Conservation (phyloP, 2,113 vertebrate species). For the Chroicocephalus ridibundus region DNA sequence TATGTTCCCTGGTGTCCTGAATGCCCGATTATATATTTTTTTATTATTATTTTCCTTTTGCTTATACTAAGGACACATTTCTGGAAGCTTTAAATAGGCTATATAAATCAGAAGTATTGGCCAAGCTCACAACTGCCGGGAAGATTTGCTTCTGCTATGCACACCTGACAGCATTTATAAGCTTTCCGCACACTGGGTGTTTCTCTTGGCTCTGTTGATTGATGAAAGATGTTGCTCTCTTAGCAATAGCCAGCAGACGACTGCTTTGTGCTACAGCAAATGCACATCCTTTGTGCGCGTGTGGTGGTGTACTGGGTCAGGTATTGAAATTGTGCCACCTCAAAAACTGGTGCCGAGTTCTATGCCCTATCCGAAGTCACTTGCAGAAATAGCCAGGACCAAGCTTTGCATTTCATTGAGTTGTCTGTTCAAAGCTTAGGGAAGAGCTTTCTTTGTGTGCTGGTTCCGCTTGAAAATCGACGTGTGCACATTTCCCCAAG, state of each 20-base stretch:
- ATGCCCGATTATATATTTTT: fast-evolving
- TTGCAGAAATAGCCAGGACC: not conserved
- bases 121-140: not conserved
- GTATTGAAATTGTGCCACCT: not conserved
- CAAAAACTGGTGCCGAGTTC: not conserved
- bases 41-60: not conserved
- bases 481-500: not conserved
- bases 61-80: not conserved
- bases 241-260: not conserved
- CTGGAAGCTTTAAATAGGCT: not conserved
- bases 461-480: not conserved
- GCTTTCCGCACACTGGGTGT: not conserved
- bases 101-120: not conserved
- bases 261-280: not conserved
- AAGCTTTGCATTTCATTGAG: not conserved
- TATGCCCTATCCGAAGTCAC: not conserved
- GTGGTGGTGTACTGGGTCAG: not conserved
- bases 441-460: not conserved
- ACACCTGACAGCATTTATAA: not conserved
- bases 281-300: not conserved
- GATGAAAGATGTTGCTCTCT: not conserved
- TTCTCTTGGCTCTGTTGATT: not conserved
- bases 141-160: not conserved
- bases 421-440: not conserved
- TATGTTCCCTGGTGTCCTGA: not conserved